Base-by-base conservation (phyloP, 2,797 vertebrate species). In the Tinamus major region DNA sequence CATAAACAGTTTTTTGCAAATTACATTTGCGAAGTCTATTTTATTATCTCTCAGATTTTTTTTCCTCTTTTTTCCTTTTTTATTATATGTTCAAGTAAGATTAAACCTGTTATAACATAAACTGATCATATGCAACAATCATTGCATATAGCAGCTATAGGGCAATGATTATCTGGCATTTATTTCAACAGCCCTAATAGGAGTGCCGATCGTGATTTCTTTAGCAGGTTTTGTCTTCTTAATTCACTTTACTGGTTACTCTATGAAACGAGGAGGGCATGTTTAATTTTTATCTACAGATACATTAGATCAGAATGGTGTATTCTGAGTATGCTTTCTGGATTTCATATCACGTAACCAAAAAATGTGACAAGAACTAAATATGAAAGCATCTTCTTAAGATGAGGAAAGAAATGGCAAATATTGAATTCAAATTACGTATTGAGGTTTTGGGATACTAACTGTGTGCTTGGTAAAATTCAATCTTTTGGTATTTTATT, bases 281-380 rank as follows among this genome's bases (percentile, higher is more conserved):
- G 4, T 64, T 3, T 74, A 26, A 87, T 68, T 80, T 82, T 53
- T 68, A 78, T 29, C 37, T 89, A 10, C 16, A 51, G 62, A 35
- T 46, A 21, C 35, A 26, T 58, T 82, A 9, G 13, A n/a, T 37
- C 12, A 39, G 78, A 79, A 48, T 9, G 77, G 24, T 44, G 24
- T 12, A 14, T 42, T 87, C 31, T 1, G 1, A 33, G 33, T 31
- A 8, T 48, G 13, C 0, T 0, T 31, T 77, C 55, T 46, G 58
- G 61, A 3, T 20, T 49, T 65, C 21, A 75, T 39, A 39, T 13
- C 2, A 3, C 5, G 29, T 67, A 48, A 77, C 21, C 39, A 69
- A 76, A 92, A 89, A 24, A 72, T 56, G 62, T 83, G 41, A 42
- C 13, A 76, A 80, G 65, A 80, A 49, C 19, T 80, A 68, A 88